Conservation (phyloP, 2,797 vertebrate genomes). For the Epinephelus awoara region DNA sequence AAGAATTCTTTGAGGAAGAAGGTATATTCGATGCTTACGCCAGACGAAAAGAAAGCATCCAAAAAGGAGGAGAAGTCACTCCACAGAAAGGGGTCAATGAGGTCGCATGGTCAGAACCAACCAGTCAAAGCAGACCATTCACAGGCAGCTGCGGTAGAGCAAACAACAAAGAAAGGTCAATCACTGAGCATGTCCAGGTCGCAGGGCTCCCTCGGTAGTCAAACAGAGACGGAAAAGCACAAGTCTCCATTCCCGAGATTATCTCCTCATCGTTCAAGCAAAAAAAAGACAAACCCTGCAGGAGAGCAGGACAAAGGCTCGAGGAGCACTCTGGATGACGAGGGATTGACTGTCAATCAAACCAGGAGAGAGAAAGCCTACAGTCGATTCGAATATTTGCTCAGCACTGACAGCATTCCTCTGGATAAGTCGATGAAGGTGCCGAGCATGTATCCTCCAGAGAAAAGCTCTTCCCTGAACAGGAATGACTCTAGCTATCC, state of each 20-base stretch:
- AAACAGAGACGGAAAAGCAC: conserved; percentile 42
- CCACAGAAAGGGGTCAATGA: conserved; percentile 56
- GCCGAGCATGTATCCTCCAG: not conserved
- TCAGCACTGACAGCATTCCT: conserved; percentile 39
- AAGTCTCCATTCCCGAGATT: conserved; percentile 53
- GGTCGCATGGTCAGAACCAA: conserved; percentile 20
- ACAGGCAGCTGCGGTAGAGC: conserved; percentile 23
- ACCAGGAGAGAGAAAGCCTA: conserved; percentile 58
- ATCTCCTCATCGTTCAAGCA: conserved; percentile 65
- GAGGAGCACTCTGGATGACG: not conserved
- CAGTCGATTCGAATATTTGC: conserved; percentile 71
- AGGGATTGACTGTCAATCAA: not conserved
- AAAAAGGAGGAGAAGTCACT: conserved; percentile 68
- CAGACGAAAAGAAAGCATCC: conserved; percentile 64
- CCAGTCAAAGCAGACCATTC: conserved; percentile 26
- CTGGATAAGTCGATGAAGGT: conserved; percentile 30
- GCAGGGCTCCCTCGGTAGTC: conserved; percentile 8
- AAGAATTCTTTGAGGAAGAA: conserved; percentile 65
- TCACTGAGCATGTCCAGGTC: conserved; percentile 24
- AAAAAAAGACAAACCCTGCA: conserved; percentile 41
- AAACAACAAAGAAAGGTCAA: conserved; percentile 18
- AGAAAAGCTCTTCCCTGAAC: conserved; percentile 45
- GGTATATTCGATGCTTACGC: conserved; percentile 27
- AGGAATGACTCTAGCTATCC: not conserved
- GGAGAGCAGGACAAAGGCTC: conserved; percentile 49